phyloP scores from a whole-genome alignment of 1,140 invertebrate genomes.

The Venturia canescens region DNA sequence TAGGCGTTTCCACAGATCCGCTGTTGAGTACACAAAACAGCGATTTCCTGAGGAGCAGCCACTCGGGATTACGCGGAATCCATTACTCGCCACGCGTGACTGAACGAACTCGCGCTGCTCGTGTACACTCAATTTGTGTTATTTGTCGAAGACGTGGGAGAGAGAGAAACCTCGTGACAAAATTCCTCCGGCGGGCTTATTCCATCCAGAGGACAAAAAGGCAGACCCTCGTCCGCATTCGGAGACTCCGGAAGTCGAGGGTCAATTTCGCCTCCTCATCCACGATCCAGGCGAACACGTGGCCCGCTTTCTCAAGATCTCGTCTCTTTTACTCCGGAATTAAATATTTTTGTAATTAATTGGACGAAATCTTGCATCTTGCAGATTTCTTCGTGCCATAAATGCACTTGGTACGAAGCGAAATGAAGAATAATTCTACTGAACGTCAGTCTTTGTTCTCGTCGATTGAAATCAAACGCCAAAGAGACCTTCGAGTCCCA shows the following conservation, averaged over 20 bases:
- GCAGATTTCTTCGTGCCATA: not conserved
- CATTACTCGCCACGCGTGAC: conserved; percentile 45
- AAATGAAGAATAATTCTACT: too few species aligned
- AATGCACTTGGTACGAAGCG: not conserved
- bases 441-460: not conserved
- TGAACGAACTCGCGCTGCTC: not conserved
- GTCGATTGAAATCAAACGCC: not conserved
- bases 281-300: not conserved
- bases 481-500: not conserved
- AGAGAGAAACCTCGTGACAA: conserved; percentile 5
- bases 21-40: conserved; percentile 34
- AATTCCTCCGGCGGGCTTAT: conserved; percentile 19
- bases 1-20: conserved; percentile 9
- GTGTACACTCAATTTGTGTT: not conserved
- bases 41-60: conserved; percentile 49
- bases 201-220: conserved; percentile 13
- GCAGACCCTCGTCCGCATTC: conserved; percentile 40
- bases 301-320: not conserved
- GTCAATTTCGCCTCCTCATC: conserved; percentile 3
- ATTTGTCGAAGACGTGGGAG: not conserved
- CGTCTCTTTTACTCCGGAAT: not conserved
- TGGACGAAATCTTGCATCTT: too few species aligned
- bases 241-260: conserved; percentile 37
- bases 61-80: conserved; percentile 54
- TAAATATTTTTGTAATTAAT: not conserved